Conservation (phyloP, 2,888 invertebrate genomes). For the Pilophorus perplexus region DNA sequence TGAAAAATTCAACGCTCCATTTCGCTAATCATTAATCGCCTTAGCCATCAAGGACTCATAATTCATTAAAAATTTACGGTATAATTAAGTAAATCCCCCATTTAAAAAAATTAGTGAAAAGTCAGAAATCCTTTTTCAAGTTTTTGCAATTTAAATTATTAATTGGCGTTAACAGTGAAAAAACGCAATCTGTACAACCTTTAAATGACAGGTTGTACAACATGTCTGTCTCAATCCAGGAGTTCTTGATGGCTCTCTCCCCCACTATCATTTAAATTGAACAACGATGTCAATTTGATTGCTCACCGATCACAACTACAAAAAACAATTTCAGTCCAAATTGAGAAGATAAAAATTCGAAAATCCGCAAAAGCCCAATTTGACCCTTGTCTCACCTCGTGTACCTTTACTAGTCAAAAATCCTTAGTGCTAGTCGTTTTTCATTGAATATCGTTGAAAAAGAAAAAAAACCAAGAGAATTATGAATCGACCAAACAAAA, state of each 20-base stretch:
- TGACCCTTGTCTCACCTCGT: not conserved
- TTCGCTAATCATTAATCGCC: too few relatives aligned
- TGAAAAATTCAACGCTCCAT: too few relatives aligned
- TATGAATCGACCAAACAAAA: constrained; percentile 18
- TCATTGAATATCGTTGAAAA: not conserved
- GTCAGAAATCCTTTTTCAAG: not conserved
- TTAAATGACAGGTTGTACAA: too few relatives aligned
- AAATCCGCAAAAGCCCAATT: too few relatives aligned
- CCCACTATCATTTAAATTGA: constrained; percentile 3
- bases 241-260: too few relatives aligned
- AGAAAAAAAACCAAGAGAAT: constrained; percentile 9
- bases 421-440: not conserved
- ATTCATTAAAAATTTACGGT: too few relatives aligned
- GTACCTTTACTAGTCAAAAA: not conserved
- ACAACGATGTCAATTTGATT: constrained; percentile 46
- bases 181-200: not conserved
- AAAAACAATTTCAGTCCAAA: not conserved
- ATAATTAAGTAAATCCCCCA: too few relatives aligned
- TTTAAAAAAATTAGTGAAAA: too few relatives aligned
- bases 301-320: constrained; percentile 38
- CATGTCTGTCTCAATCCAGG: too few relatives aligned
- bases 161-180: not conserved
- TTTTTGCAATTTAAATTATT: not conserved
- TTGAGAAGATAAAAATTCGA: too few relatives aligned
- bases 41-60: too few relatives aligned